Conservation (phyloP, 1,140 invertebrate genomes). For the Apis dorsata region DNA sequence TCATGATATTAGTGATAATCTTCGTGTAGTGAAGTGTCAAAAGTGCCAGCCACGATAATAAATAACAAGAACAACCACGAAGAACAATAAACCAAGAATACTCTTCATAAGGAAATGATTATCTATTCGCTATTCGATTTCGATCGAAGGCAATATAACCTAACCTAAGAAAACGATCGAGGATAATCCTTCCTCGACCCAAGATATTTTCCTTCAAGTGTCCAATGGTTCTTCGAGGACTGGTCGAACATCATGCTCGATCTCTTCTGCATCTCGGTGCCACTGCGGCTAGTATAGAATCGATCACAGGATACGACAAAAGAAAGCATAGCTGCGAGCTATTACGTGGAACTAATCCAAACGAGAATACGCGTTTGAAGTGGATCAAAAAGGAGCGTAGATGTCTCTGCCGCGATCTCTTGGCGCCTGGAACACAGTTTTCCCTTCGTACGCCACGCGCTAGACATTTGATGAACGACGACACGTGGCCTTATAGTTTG, state of each 20-base stretch:
- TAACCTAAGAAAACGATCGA: background rate
- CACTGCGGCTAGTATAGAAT: conserved; percentile 17
- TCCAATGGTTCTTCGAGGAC: conserved; percentile 44
- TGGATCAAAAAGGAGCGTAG: background rate
- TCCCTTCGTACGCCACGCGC: too few species aligned
- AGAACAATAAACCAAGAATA: background rate
- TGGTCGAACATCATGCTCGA: conserved; percentile 4
- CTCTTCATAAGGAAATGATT: background rate
- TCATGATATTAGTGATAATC: too few species aligned
- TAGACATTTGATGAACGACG: conserved; percentile 32
- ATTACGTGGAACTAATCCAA: conserved; percentile 37
- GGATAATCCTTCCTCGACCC: background rate
- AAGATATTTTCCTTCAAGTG: background rate
- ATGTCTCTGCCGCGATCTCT: background rate
- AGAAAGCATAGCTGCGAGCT: background rate
- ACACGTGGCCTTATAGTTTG: conserved; percentile 8
- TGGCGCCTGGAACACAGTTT: background rate
- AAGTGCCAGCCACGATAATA: too few species aligned
- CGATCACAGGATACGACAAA: background rate
- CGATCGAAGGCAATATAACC: background rate
- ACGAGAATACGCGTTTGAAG: background rate
- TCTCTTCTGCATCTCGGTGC: background rate
- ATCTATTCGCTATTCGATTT: background rate
- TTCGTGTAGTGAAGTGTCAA: too few species aligned
- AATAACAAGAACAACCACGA: background rate